These are phyloP conservation scores for Donacobius atricapilla DNA, from an alignment of 2,113 vertebrate genomes.

Conservation along the genomic window DNA sequence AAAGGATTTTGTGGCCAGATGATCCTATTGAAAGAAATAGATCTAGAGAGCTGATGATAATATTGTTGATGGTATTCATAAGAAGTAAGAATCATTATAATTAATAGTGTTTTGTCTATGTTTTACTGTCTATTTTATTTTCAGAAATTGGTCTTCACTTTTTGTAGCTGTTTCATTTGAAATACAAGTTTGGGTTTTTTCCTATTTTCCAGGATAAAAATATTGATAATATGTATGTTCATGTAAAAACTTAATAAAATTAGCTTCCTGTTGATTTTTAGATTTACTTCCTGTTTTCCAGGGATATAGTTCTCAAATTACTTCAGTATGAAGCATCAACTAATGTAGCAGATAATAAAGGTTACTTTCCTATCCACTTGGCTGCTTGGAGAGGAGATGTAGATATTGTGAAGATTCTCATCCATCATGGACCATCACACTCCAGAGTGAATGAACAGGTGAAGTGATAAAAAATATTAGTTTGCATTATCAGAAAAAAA, in stretches of 20 bases:
- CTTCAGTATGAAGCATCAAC: conserved; percentile 94
- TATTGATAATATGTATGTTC: background rate
- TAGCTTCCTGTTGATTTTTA: background rate
- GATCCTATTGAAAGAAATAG: background rate
- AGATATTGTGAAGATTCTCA: conserved; percentile 95
- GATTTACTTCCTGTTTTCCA: conserved; percentile 60
- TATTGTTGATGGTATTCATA: background rate
- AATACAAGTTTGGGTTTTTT: background rate
- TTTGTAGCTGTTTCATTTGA: background rate
- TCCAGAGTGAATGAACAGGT: conserved; percentile 97
- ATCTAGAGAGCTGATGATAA: background rate
- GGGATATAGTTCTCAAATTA: conserved; percentile 94
- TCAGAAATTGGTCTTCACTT: background rate
- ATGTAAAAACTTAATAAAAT: background rate
- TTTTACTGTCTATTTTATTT: background rate
- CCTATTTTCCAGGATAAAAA: background rate
- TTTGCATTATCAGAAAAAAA: background rate
- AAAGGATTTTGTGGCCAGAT: background rate
- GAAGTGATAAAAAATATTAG: conserved; percentile 41
- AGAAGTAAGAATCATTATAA: background rate
- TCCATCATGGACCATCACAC: conserved; percentile 90
- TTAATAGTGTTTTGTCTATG: background rate
- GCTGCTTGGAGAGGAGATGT: conserved; percentile 96
- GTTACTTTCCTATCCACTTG: conserved; percentile 95
- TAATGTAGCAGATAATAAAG: conserved; percentile 93